Evolutionary conservation across 2,113 vertebrate species (phyloP).

Genomic region (Monarcha castaneiventris): DNA sequence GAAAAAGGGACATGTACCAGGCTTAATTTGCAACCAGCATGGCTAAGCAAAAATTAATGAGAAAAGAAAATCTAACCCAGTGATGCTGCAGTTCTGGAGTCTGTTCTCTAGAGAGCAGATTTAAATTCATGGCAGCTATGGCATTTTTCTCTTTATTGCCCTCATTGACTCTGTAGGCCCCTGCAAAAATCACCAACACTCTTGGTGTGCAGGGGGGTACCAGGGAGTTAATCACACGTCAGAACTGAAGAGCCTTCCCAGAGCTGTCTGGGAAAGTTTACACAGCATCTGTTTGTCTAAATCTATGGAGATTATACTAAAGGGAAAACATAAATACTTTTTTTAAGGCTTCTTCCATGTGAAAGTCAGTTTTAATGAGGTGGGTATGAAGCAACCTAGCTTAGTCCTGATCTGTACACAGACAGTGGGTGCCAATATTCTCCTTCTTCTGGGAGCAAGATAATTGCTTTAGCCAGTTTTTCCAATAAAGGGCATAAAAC

Average conservation of each 20-base stretch:
- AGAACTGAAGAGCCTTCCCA: neutral
- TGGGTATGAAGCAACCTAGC: neutral
- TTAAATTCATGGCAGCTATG: neutral
- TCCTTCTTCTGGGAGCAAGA: neutral
- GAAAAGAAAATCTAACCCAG: neutral
- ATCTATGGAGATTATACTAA: neutral
- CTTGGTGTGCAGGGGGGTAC: neutral
- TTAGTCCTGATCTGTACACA: neutral
- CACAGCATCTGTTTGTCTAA: neutral
- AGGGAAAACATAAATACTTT: neutral
- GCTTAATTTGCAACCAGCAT: neutral
- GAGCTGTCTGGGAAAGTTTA: neutral
- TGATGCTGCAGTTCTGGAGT: neutral
- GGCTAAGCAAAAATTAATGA: constrained; percentile 22
- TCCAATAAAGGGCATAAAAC: neutral
- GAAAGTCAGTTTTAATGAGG: neutral
- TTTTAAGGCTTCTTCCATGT: neutral
- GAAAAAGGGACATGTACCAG: neutral
- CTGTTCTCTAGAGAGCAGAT: neutral
- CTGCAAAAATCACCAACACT: neutral
- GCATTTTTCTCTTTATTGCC: neutral
- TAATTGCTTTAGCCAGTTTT: neutral
- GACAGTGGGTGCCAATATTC: neutral
- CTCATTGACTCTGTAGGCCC: neutral
- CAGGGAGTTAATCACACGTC: neutral